A percentile compares a stretch with the other conserved stretches of the same genome.
These are phyloP conservation scores for Drosophila vallismaia DNA, from an alignment of 2,888 invertebrate genomes.

Conservation along the genomic window DNA sequence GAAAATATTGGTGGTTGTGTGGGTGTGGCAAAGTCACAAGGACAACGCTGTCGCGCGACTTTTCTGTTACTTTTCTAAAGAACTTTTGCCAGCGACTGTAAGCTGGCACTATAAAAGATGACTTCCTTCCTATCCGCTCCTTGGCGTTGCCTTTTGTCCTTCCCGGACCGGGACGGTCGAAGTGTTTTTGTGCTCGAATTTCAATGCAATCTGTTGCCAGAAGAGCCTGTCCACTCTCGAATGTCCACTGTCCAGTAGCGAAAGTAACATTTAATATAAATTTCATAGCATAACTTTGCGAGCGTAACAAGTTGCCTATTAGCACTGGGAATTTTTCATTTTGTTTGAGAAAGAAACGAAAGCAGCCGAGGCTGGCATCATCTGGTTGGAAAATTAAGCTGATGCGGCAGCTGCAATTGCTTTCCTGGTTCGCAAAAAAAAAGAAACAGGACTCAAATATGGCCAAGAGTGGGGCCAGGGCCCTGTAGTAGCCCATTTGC, in stretches of 20 bases:
- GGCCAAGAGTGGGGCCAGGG: constrained; percentile 56
- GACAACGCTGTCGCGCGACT: constrained; percentile 55
- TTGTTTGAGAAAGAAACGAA: constrained; percentile 13
- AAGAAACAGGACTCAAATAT: constrained; percentile 43
- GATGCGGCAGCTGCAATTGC: constrained; percentile 72
- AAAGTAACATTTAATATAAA: constrained; percentile 53
- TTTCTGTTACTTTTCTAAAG: constrained; percentile 49
- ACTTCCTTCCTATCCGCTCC: constrained; percentile 52
- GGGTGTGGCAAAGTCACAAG: constrained; percentile 65
- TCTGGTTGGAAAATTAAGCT: constrained; percentile 69
- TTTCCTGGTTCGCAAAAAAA: constrained; percentile 38
- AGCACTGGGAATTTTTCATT: constrained; percentile 54
- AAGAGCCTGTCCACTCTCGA: constrained; percentile 10
- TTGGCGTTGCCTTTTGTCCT: not conserved
- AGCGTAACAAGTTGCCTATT: constrained; percentile 71
- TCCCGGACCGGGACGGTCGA: not conserved
- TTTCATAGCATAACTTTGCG: constrained; percentile 67
- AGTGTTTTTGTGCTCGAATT: constrained; percentile 42
- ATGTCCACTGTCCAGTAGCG: constrained; percentile 15
- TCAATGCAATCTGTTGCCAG: constrained; percentile 70
- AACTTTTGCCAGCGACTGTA: constrained; percentile 52
- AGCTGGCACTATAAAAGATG: constrained; percentile 75
- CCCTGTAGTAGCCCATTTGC: constrained; percentile 77
- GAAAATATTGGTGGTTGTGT: not conserved
- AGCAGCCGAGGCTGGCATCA: constrained; percentile 41